phyloP scores from a whole-genome alignment of 2,888 invertebrate species.

The Cordilura impudica region DNA sequence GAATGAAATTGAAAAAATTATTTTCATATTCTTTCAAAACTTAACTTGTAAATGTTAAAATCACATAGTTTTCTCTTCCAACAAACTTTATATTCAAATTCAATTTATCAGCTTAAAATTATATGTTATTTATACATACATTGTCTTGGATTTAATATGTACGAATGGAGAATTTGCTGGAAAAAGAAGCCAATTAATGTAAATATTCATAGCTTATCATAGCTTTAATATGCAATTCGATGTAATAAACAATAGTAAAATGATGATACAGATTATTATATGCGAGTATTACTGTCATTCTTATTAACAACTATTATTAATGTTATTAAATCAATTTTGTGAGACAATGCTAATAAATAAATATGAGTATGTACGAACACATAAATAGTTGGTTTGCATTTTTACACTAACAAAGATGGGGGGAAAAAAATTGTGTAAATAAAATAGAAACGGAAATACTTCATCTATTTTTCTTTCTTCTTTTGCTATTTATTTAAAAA shows the following conservation, averaged over 20 bases:
- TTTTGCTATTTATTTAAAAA: not conserved
- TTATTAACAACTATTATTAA: not conserved
- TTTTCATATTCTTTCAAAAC: too few relatives aligned
- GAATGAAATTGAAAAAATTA: too few relatives aligned
- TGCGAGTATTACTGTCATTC: not conserved
- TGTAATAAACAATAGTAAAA: not conserved
- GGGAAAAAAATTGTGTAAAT: not conserved
- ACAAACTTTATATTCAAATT: too few relatives aligned
- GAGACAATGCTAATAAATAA: not conserved
- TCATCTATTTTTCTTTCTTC: constrained; percentile 14
- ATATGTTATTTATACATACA: too few relatives aligned
- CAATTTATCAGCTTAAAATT: too few relatives aligned
- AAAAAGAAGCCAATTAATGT: not conserved
- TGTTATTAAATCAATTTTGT: constrained; percentile 20
- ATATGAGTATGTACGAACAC: too few relatives aligned
- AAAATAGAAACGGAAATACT: constrained; percentile 31
- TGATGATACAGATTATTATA: not conserved
- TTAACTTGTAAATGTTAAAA: too few relatives aligned
- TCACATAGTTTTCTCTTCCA: too few relatives aligned
- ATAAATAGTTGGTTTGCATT: not conserved
- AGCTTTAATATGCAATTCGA: not conserved
- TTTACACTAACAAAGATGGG: not conserved
- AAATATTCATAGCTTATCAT: not conserved
- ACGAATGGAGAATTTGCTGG: too few relatives aligned
- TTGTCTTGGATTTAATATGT: too few relatives aligned